Percentiles rank a stretch among this genome's conserved stretches.
Conservation (phyloP, 2,888 invertebrate species). For the Mesorhabditis belari region DNA sequence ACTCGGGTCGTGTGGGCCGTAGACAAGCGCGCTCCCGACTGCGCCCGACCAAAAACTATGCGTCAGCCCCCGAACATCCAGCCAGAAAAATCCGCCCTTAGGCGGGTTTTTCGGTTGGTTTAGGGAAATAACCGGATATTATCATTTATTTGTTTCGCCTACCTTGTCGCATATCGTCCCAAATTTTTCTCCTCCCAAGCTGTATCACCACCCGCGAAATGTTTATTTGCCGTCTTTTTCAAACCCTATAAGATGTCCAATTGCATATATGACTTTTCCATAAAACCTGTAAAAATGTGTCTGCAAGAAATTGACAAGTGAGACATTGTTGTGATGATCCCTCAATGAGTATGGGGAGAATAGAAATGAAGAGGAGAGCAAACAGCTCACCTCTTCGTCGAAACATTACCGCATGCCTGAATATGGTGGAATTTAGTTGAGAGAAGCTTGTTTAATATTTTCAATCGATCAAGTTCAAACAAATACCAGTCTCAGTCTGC, state of each 20-base stretch:
- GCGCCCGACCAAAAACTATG: conserved; percentile 1
- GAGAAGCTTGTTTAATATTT: too few species aligned
- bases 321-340: not conserved
- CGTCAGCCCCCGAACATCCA: too few species aligned
- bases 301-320: not conserved
- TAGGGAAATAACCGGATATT: too few species aligned
- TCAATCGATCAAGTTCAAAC: too few species aligned
- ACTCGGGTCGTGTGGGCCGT: too few species aligned
- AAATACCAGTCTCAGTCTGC: too few species aligned
- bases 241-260: conserved; percentile 63
- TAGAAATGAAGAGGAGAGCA: not conserved
- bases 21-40: too few species aligned
- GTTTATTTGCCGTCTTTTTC: conserved; percentile 73
- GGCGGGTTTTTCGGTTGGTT: too few species aligned
- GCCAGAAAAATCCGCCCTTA: too few species aligned
- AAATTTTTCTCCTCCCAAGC: conserved; percentile 84
- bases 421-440: too few species aligned
- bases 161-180: conserved; percentile 70
- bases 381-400: not conserved
- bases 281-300: not conserved
- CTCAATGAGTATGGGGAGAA: too few species aligned
- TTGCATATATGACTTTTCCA: not conserved
- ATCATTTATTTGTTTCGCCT: not conserved
- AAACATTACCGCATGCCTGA: not conserved
- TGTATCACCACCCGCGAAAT: conserved; percentile 85